Evolutionary conservation across 2,888 invertebrate genomes (phyloP).

Genomic region (Pachliopta kotzebuea): DNA sequence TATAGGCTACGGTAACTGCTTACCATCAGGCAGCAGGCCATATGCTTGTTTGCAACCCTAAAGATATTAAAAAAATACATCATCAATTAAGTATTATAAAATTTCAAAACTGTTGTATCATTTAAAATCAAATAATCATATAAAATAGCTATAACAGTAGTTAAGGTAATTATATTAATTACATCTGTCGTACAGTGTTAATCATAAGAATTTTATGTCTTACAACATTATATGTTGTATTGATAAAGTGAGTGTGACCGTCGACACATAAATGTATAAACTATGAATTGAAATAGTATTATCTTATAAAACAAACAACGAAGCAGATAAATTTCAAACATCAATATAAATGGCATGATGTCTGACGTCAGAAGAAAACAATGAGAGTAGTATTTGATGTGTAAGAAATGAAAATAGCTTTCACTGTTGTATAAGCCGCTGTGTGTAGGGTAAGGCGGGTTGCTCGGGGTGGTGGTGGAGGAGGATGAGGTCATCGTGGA

Average conservation of each 20-base stretch:
- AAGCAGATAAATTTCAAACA: not conserved
- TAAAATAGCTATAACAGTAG: too few species aligned
- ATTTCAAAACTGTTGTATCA: too few species aligned
- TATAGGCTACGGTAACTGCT: too few species aligned
- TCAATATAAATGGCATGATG: not conserved
- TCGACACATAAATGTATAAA: not conserved
- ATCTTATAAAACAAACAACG: not conserved
- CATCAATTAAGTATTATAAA: not conserved
- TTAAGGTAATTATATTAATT: too few species aligned
- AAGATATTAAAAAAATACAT: too few species aligned
- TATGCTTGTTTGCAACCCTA: too few species aligned
- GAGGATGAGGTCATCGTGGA: conserved; percentile 68
- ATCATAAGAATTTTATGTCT: too few species aligned
- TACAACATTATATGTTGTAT: not conserved
- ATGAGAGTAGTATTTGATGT: conserved; percentile 6
- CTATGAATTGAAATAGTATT: not conserved
- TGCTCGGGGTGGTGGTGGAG: conserved; percentile 40
- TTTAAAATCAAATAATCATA: too few species aligned
- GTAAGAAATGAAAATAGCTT: conserved; percentile 56
- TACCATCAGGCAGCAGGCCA: too few species aligned
- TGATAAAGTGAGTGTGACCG: not conserved
- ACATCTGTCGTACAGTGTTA: too few species aligned
- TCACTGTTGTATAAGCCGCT: conserved; percentile 42
- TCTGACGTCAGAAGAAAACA: conserved; percentile 2
- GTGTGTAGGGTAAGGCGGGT: conserved; percentile 31